A percentile compares a stretch with the other conserved stretches of the same genome.
phyloP scores from a whole-genome alignment of 2,113 vertebrate species.

The Chamaea fasciata region DNA sequence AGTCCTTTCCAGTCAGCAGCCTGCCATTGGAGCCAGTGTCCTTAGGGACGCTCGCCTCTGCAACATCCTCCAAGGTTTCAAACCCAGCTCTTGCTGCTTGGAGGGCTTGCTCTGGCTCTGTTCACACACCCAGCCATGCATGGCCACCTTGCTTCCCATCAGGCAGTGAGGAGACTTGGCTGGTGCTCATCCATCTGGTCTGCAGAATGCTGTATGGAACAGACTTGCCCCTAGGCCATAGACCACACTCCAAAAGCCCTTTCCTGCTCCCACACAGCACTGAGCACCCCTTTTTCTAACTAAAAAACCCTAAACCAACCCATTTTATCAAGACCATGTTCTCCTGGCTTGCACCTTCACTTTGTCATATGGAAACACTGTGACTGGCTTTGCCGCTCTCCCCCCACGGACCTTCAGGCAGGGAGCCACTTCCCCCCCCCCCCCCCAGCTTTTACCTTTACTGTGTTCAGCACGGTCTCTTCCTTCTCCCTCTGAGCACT shows the following conservation, averaged over 20 bases:
- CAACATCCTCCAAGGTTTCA: background rate
- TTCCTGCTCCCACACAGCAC: background rate
- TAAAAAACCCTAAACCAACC: background rate
- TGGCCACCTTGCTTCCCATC: background rate
- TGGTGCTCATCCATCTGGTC: background rate
- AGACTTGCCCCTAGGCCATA: fast-evolving
- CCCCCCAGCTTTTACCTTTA: background rate
- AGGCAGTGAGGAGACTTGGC: background rate
- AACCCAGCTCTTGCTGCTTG: background rate
- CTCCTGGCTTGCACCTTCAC: background rate
- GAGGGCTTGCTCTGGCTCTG: background rate
- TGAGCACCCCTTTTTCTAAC: background rate
- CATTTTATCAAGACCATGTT: background rate
- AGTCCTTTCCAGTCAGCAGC: background rate
- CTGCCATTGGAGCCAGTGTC: background rate
- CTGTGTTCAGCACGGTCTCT: background rate
- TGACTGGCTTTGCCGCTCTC: background rate
- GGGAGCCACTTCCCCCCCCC: background rate
- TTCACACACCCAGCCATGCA: background rate
- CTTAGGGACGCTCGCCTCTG: background rate
- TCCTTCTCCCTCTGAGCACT: background rate
- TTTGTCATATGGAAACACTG: background rate
- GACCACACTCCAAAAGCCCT: background rate
- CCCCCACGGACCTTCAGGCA: background rate
- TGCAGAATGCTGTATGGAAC: background rate